A percentile compares a stretch with the other conserved stretches of the same genome.
phyloP scores from a whole-genome alignment of 2,113 vertebrate species.

The Corvus hawaiiensis region DNA sequence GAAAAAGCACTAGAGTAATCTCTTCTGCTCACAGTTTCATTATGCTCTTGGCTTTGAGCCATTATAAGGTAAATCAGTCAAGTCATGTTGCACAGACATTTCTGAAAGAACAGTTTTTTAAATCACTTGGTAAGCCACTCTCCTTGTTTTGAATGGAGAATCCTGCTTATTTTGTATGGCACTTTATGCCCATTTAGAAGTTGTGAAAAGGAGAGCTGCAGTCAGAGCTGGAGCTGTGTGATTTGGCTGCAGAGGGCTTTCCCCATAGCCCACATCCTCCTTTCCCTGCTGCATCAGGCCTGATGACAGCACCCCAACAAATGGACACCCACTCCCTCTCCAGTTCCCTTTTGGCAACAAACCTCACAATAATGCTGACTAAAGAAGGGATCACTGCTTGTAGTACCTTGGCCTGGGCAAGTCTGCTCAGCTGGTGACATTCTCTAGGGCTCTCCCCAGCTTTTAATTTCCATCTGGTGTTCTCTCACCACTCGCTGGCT shows the following conservation, averaged over 20 bases:
- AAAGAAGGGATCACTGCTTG: not conserved
- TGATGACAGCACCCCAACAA: not conserved
- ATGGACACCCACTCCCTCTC: not conserved
- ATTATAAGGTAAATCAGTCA: slow-evolving; percentile 51
- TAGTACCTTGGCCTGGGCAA: not conserved
- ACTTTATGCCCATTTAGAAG: not conserved
- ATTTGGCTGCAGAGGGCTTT: not conserved
- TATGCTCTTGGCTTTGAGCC: slow-evolving; percentile 49
- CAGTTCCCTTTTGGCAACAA: not conserved
- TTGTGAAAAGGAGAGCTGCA: not conserved
- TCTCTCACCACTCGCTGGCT: not conserved
- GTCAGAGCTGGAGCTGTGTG: not conserved
- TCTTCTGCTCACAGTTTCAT: slow-evolving; percentile 58
- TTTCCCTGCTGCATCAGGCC: not conserved
- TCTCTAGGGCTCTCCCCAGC: not conserved
- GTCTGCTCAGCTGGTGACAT: not conserved
- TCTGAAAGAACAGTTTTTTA: slow-evolving; percentile 39
- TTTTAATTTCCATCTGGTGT: not conserved
- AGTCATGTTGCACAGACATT: slow-evolving; percentile 21
- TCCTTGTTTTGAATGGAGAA: slow-evolving; percentile 5
- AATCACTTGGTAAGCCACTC: slow-evolving; percentile 14
- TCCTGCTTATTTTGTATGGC: not conserved
- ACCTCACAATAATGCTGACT: not conserved
- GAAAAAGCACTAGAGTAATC: slow-evolving; percentile 35
- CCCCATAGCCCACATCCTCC: not conserved